Evolutionary conservation across 2,113 vertebrate genomes (phyloP).

Genomic region (Agapornis roseicollis): DNA sequence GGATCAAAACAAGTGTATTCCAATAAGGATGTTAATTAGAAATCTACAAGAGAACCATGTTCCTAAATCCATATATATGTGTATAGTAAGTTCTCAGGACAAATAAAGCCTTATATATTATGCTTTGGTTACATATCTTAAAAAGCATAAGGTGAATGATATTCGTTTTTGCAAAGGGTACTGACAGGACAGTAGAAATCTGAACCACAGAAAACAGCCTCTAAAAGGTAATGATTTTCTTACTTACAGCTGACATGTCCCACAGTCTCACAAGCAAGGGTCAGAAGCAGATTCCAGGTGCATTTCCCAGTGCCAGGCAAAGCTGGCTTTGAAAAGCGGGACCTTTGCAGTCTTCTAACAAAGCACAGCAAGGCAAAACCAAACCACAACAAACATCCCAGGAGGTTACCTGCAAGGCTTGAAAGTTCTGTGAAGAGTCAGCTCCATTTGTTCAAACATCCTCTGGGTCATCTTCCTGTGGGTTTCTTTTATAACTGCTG

Average conservation of each 20-base stretch:
- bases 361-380: not conserved
- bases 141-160: not conserved
- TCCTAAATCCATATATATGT: not conserved
- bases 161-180: not conserved
- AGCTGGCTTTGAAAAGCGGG: not conserved
- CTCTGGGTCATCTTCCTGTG: not conserved
- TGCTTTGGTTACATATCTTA: not conserved
- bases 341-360: not conserved
- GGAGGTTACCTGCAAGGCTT: slow-evolving; percentile 2
- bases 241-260: not conserved
- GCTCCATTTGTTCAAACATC: not conserved
- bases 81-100: not conserved
- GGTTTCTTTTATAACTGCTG: not conserved
- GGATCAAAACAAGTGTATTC: not conserved
- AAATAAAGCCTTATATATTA: not conserved
- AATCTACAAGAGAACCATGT: not conserved
- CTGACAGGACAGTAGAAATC: not conserved
- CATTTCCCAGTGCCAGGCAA: not conserved
- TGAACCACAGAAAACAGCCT: not conserved
- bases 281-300: not conserved
- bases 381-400: not conserved
- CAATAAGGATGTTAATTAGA: not conserved
- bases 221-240: not conserved
- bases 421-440: not conserved
- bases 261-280: not conserved